These are phyloP conservation scores for Nomada fucata DNA, from an alignment of 2,888 invertebrate species.

Conservation along the genomic window DNA sequence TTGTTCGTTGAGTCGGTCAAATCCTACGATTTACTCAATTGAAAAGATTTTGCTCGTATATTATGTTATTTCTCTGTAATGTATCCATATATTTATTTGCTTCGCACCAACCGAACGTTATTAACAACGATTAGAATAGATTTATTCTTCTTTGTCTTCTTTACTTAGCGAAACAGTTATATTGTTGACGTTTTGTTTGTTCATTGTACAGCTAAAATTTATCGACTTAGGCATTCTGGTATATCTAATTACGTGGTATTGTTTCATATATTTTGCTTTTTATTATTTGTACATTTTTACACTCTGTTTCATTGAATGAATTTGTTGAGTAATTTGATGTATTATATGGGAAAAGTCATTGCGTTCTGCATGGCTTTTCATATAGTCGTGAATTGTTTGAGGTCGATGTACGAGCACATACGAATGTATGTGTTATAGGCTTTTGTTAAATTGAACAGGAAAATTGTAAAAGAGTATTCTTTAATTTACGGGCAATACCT, in stretches of 20 bases:
- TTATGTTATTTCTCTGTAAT: not conserved
- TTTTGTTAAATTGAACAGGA: not conserved
- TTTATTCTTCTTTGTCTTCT: not conserved
- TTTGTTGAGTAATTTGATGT: not conserved
- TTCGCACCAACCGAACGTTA: too few relatives aligned
- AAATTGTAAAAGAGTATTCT: constrained; percentile 6
- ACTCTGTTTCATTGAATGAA: not conserved
- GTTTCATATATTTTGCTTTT: not conserved
- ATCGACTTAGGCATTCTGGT: not conserved
- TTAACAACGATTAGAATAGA: not conserved
- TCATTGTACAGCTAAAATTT: not conserved
- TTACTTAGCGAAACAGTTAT: not conserved
- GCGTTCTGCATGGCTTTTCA: too few relatives aligned
- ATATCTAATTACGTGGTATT: not conserved
- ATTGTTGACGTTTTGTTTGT: not conserved
- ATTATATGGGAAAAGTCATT: too few relatives aligned
- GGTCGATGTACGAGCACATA: constrained; percentile 7
- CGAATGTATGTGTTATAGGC: not conserved
- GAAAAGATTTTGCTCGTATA: not conserved
- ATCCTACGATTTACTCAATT: not conserved
- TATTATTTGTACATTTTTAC: not conserved
- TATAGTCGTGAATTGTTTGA: not conserved
- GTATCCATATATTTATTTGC: too few relatives aligned
- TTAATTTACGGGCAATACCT: too few relatives aligned
- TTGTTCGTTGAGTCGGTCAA: not conserved